Evolutionary conservation across 2,888 invertebrate genomes (phyloP).

Genomic region (Habroteleia sp.): DNA sequence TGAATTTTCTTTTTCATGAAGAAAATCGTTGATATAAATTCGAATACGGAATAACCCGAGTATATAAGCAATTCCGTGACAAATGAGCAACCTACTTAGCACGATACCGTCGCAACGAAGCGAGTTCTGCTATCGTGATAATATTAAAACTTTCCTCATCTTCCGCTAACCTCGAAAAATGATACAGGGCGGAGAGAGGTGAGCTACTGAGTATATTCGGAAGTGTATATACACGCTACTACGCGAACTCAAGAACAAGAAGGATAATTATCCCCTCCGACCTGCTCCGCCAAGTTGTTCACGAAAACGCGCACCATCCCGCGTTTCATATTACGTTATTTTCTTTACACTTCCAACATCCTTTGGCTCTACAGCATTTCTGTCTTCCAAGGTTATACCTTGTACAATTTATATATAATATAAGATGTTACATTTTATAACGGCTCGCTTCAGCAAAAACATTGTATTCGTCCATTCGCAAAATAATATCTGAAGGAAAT

Average conservation of each 20-base stretch:
- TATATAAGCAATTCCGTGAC: conserved; percentile 45
- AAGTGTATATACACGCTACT: conserved; percentile 39
- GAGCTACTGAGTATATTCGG: conserved; percentile 32
- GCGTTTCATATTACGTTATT: conserved; percentile 46
- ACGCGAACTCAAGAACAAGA: conserved; percentile 60
- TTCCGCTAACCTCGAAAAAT: conserved; percentile 80
- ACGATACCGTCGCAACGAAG: conserved; percentile 45
- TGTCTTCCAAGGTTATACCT: conserved; percentile 43
- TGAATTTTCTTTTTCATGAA: conserved; percentile 51
- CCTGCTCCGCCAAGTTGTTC: conserved; percentile 18
- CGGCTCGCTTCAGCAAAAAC: conserved; percentile 29
- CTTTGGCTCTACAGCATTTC: conserved; percentile 32
- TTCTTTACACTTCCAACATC: conserved; percentile 44
- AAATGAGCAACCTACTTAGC: conserved; percentile 55
- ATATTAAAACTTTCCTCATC: conserved; percentile 81
- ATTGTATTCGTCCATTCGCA: conserved; percentile 23
- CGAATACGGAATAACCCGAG: conserved; percentile 41
- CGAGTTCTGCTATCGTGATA: conserved; percentile 65
- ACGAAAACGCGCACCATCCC: conserved; percentile 41
- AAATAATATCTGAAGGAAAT: conserved; percentile 17
- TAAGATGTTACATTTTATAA: conserved; percentile 53
- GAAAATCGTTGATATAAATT: conserved; percentile 37
- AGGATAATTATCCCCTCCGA: conserved; percentile 66
- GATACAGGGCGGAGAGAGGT: conserved; percentile 45
- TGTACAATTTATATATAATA: conserved; percentile 46